These are phyloP conservation scores for Andricus curvator DNA, from an alignment of 2,888 invertebrate species.

Conservation along the genomic window DNA sequence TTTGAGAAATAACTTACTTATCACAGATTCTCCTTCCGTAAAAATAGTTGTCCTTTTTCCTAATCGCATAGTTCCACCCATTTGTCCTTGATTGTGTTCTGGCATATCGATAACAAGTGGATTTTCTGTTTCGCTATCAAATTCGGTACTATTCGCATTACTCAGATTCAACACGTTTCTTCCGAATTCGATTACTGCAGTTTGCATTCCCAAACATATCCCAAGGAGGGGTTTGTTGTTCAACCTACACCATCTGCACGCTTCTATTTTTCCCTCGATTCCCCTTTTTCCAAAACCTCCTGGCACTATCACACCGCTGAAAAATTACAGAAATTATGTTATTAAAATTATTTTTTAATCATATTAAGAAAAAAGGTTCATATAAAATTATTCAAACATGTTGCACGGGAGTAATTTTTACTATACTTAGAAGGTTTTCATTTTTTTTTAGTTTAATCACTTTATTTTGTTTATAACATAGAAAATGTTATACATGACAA, in stretches of 20 bases:
- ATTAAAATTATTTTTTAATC: not conserved
- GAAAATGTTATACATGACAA: no score
- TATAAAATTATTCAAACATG: not conserved
- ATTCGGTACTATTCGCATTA: constrained; percentile 93
- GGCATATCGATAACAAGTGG: constrained; percentile 99
- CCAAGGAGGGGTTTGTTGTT: constrained; percentile 95
- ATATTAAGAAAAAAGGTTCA: no score
- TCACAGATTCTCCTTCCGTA: constrained; percentile 80
- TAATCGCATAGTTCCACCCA: constrained; percentile 99
- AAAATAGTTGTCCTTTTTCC: constrained; percentile 95
- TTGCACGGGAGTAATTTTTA: no score
- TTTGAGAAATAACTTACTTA: constrained; percentile 78
- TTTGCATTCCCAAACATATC: constrained; percentile 98
- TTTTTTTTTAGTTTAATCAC: no score
- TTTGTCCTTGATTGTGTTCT: constrained; percentile 94
- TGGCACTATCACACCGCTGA: constrained; percentile 95
- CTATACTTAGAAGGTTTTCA: no score
- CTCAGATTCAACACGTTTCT: constrained; percentile 88
- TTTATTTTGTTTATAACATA: no score
- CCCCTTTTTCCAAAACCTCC: constrained; percentile 99
- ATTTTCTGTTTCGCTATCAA: constrained; percentile 85
- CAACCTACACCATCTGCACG: constrained; percentile 94
- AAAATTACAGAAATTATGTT: constrained; percentile 58
- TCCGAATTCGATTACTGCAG: constrained; percentile 96
- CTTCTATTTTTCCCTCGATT: constrained; percentile 96